Percentiles rank a stretch among this genome's conserved stretches.
phyloP scores from a whole-genome alignment of 2,113 vertebrate genomes.

The Pachyramphus minor region DNA sequence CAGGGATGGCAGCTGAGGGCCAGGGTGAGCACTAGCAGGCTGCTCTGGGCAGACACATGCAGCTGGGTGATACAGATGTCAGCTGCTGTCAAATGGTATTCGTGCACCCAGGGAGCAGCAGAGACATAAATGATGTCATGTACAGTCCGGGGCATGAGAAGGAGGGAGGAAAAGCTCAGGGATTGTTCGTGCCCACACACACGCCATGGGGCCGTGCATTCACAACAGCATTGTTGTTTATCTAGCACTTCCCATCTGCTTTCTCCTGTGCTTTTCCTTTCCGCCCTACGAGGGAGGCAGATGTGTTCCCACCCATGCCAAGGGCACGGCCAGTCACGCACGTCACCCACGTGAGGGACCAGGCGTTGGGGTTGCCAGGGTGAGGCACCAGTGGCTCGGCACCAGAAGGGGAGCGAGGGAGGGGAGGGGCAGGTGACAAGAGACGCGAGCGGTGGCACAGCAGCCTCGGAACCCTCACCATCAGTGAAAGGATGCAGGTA shows the following conservation, averaged over 20 bases:
- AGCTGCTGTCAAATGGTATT: not conserved
- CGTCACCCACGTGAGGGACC: rapidly evolving
- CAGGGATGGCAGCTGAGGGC: not conserved
- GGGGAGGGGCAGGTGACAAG: not conserved
- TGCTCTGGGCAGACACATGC: not conserved
- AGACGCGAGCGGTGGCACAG: rapidly evolving
- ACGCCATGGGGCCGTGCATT: rapidly evolving
- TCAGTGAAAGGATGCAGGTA: constrained; percentile 85
- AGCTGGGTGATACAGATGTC: not conserved
- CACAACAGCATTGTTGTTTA: not conserved
- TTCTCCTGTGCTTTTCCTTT: not conserved
- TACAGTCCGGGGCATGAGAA: not conserved
- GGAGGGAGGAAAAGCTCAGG: not conserved
- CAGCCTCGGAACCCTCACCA: constrained; percentile 72
- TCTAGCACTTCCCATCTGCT: not conserved
- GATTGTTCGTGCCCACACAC: rapidly evolving
- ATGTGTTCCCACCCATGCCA: not conserved
- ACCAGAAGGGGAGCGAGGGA: constrained; percentile 47
- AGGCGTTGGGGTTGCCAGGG: rapidly evolving
- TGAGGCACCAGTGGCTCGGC: not conserved
- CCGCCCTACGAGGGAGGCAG: not conserved
- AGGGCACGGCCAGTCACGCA: rapidly evolving
- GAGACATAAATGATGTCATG: not conserved
- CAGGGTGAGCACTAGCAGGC: not conserved
- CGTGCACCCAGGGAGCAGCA: not conserved